Base-by-base conservation (phyloP, 1,140 invertebrate genomes). In the Brachionus paranguensis region DNA sequence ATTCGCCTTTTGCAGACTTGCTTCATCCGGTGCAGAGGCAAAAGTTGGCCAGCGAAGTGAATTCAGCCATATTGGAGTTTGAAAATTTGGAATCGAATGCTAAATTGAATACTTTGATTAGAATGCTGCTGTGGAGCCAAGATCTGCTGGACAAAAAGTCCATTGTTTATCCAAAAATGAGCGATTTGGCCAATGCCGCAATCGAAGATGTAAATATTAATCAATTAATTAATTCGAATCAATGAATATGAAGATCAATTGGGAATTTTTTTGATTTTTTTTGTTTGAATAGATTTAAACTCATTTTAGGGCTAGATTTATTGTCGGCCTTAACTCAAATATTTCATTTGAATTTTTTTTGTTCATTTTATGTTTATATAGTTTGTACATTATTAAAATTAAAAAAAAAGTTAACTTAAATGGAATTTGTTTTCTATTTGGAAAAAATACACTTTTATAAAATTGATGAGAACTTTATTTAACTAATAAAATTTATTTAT, bases 1-100 rank as follows among this genome's bases (percentile, higher is more conserved):
- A 92, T 74, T 97, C 95, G 85, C 97, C 97, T 0, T 99, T 98
- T 90, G 94, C 95, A 53, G 96, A 99, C 89, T 90, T 99, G 14
- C 90, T 99, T n/a, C 93, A 95, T 86, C 93, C 94, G 5, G 94
- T 95, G 37, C 95, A 97, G 87, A 91, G 95, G 86, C 95, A 83
- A 78, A 87, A 96, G 94, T 95, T 99, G 87, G 96, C 96, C 12
- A 96, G 95, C 91, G 96, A 98, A 91, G 90, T 99, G 7, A 99
- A 99, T 91, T 95, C 96, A 84, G 95, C 96, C 2, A 97, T 98
- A 86, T 90, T 98, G 29, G 94, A 95, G 87, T 94, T 94, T 89
- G 94, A 97, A 88, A 94, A 96, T 87, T 93, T 93, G 88, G 95
- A 95, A 24, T 94, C 94, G 65, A 94, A 94, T 11, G 91, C 92